A percentile compares a stretch with the other conserved stretches of the same genome.
Evolutionary conservation across 2,113 vertebrate species (phyloP).

Genomic region (Promerops cafer): DNA sequence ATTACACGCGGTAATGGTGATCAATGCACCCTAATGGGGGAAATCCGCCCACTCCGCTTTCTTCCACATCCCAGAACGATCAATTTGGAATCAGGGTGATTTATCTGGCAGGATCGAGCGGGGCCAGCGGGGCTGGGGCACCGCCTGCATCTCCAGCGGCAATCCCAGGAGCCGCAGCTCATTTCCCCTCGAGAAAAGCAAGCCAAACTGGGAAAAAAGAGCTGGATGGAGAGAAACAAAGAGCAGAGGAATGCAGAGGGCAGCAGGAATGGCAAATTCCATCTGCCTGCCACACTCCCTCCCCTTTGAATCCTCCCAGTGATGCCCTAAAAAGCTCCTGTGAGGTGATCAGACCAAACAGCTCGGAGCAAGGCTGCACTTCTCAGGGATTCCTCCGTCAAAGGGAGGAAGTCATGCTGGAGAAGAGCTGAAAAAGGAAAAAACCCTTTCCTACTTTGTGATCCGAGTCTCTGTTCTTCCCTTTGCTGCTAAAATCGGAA

Average conservation of each 20-base stretch:
- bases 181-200: not conserved
- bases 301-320: not conserved
- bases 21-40: conserved; percentile 64
- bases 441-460: not conserved
- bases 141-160: not conserved
- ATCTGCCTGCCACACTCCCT: not conserved
- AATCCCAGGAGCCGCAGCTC: not conserved
- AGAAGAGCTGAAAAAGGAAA: not conserved
- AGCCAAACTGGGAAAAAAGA: not conserved
- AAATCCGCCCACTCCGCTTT: conserved; percentile 60
- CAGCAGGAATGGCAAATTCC: not conserved
- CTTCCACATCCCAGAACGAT: conserved; percentile 45
- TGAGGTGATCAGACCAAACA: conserved; percentile 21
- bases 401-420: not conserved
- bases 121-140: not conserved
- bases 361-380: conserved; percentile 2
- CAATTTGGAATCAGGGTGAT: conserved; percentile 28
- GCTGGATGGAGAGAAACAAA: not conserved
- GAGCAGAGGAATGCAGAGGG: not conserved
- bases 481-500: conserved; percentile 32
- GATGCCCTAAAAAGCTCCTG: not conserved
- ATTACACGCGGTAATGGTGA: conserved; percentile 61
- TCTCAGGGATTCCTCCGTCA: conserved; percentile 41
- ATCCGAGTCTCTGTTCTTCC: conserved; percentile 36
- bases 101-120: conserved; percentile 5